Evolutionary conservation across 2,888 invertebrate genomes (phyloP).

Genomic region (Heliconius ismenius): DNA sequence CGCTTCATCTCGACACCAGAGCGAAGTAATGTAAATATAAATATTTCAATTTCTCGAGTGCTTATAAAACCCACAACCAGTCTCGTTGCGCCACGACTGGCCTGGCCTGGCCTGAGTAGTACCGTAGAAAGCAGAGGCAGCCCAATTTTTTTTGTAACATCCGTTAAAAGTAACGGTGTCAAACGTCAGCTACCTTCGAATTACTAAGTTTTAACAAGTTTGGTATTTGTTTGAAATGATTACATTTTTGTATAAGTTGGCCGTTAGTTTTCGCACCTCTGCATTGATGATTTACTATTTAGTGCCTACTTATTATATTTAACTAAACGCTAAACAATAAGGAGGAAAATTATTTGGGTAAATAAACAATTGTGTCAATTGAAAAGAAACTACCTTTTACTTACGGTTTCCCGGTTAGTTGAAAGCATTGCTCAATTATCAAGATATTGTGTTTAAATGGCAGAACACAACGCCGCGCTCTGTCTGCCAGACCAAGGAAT

Average conservation of each 20-base stretch:
- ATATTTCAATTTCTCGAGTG: no score
- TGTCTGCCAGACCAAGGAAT: no score
- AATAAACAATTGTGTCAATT: neutral
- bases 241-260: neutral
- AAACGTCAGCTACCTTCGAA: neutral
- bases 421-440: no score
- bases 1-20: no score
- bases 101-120: no score
- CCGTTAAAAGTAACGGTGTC: conserved; percentile 5
- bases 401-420: no score
- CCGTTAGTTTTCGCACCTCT: neutral
- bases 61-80: no score
- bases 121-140: neutral
- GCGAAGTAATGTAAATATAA: no score
- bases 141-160: neutral
- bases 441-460: no score
- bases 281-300: neutral
- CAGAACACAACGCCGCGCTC: no score
- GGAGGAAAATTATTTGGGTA: neutral
- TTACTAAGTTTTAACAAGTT: neutral
- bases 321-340: neutral
- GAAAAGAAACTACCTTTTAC: no score
- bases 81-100: no score
- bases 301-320: neutral
- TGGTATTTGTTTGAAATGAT: neutral